Percentiles rank a stretch among this genome's conserved stretches.
Conservation (phyloP, 1,140 invertebrate species). For the Drosophila sechellia region DNA sequence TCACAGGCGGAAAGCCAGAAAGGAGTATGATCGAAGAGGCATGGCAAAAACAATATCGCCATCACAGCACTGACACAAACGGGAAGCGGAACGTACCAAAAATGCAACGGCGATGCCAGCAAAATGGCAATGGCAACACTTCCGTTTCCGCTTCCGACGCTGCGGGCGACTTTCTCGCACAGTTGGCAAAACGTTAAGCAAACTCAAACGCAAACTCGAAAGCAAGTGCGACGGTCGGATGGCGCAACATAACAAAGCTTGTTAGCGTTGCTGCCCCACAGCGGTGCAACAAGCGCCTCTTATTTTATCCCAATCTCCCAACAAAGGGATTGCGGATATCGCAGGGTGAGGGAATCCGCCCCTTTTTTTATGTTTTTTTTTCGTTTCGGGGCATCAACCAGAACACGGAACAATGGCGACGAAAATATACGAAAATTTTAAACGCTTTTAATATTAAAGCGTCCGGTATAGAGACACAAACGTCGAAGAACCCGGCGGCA, state of each 20-base stretch:
- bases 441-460: slow-evolving; percentile 82
- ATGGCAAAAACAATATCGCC: slow-evolving; percentile 55
- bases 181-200: slow-evolving; percentile 71
- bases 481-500: slow-evolving; percentile 15
- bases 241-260: slow-evolving; percentile 76
- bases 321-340: slow-evolving; percentile 17
- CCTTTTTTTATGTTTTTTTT: not conserved
- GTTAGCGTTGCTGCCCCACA: slow-evolving; percentile 66
- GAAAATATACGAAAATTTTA: slow-evolving; percentile 69
- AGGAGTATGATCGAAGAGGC: slow-evolving; percentile 70
- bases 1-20: slow-evolving; percentile 71
- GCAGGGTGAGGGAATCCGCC: not conserved
- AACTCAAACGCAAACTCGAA: slow-evolving; percentile 48
- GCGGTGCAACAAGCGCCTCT: slow-evolving; percentile 37
- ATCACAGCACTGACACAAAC: slow-evolving; percentile 23
- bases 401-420: slow-evolving; percentile 67
- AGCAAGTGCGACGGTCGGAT: slow-evolving; percentile 26
- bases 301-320: not conserved
- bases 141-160: slow-evolving; percentile 78
- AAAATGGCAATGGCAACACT: slow-evolving; percentile 83
- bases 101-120: slow-evolving; percentile 68
- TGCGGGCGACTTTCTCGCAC: slow-evolving; percentile 74
- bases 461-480: slow-evolving; percentile 56
- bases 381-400: slow-evolving; percentile 9
- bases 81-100: slow-evolving; percentile 30